Evolutionary conservation across 2,797 vertebrate genomes (phyloP).

Genomic region (Xenopus petersii): DNA sequence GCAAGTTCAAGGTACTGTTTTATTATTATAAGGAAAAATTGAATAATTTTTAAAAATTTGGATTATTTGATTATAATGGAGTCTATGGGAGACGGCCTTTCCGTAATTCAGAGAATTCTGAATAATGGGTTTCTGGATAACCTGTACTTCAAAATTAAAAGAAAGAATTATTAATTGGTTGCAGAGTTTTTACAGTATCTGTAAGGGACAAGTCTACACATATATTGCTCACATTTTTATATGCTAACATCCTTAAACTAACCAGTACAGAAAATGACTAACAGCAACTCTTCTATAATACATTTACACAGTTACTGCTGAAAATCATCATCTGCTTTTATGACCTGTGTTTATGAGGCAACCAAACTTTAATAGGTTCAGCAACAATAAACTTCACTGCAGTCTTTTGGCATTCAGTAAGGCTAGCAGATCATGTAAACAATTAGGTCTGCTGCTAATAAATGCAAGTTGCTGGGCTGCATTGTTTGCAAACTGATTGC

Average conservation of each 20-base stretch:
- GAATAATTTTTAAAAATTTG: no score
- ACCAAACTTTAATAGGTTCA: slow-evolving; percentile 58
- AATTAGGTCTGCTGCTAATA: no score
- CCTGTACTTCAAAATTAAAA: slow-evolving; percentile 39
- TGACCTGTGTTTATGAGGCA: slow-evolving; percentile 62
- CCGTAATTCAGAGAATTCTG: no score
- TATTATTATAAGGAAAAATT: no score
- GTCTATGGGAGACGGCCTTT: no score
- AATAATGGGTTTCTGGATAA: no score
- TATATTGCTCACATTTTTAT: neutral
- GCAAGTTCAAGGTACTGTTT: no score
- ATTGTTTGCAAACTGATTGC: no score
- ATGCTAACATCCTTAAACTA: slow-evolving; percentile 45
- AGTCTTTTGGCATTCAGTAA: slow-evolving; percentile 59
- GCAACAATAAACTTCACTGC: slow-evolving; percentile 63
- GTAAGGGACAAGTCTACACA: neutral
- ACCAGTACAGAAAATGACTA: slow-evolving; percentile 56
- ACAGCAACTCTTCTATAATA: slow-evolving; percentile 55
- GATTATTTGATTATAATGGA: no score
- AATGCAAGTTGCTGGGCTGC: no score
- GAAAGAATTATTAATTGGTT: slow-evolving; percentile 52
- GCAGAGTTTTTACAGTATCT: slow-evolving; percentile 46
- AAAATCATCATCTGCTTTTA: slow-evolving; percentile 58
- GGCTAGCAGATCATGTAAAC: no score
- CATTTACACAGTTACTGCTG: slow-evolving; percentile 59